phyloP scores from a whole-genome alignment of 2,888 invertebrate species.

The Drosophila longiperda region DNA sequence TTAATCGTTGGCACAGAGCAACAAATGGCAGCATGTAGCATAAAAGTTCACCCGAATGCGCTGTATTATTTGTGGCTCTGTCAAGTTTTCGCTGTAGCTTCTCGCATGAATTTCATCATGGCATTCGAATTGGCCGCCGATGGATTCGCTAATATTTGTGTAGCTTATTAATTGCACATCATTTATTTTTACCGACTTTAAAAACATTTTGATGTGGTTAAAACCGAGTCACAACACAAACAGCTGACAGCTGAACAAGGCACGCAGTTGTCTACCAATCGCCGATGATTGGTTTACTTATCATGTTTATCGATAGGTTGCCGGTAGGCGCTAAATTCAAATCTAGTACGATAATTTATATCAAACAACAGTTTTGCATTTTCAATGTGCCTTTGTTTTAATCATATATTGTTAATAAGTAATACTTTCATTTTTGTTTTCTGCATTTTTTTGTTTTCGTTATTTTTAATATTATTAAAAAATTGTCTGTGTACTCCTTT shows the following conservation, averaged over 20 bases:
- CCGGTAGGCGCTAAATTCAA: constrained; percentile 1
- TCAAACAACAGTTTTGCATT: constrained; percentile 20
- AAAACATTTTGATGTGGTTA: constrained; percentile 25
- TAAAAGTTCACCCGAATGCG: constrained; percentile 45
- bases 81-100: constrained; percentile 55
- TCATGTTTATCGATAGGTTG: constrained; percentile 19
- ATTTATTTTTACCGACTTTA: constrained; percentile 22
- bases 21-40: not conserved
- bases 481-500: constrained; percentile 53
- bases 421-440: constrained; percentile 55
- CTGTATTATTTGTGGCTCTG: constrained; percentile 12
- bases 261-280: not conserved
- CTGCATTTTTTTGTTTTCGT: not conserved
- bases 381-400: constrained; percentile 44
- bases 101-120: constrained; percentile 18
- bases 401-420: constrained; percentile 58
- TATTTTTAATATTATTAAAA: constrained; percentile 64
- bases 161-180: constrained; percentile 11
- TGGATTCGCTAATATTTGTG: not conserved
- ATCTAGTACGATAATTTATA: not conserved
- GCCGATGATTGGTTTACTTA: not conserved
- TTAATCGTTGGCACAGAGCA: not conserved
- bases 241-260: constrained; percentile 22
- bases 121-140: constrained; percentile 16
- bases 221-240: not conserved